Base-by-base conservation (phyloP, 2,113 vertebrate genomes). In the Syrmaticus mikado region DNA sequence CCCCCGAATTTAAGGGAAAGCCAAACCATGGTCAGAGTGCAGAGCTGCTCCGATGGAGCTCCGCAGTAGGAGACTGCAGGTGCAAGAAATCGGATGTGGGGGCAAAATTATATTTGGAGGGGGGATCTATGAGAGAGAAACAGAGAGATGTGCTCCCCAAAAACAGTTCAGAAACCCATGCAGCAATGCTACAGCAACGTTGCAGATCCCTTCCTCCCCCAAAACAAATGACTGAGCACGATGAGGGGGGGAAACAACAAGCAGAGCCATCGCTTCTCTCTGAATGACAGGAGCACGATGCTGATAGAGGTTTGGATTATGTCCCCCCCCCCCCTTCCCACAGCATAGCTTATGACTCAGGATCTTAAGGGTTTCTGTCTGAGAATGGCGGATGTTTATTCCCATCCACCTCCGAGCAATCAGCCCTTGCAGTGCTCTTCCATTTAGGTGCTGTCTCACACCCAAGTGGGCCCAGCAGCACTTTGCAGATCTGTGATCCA, bases 221-320 rank as follows among this genome's bases (percentile, higher is more conserved):
- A 52, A 20, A 38, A 32, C 27, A 65, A 50, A 58, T 55, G 64
- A 32, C 43, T 20, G 41, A 34, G 30, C 70, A 45, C 27, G 71
- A 55, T 8, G 38, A 17, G 53, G 28, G 52, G 52, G 28, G 53
- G 5, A 55, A 30, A 18, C 40, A 45, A 36, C 13, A 28, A 25
- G 1, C 10, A 50, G 58, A 80, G 8, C n/a, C 40, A 40, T 46
- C 41, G 7, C 12, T 67, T 22, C 50, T 55, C 36, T 41, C 64
- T 58, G n/a, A 27, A 13, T 5, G 45, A 40, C 58, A 30, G 52
- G 13, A 38, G 36, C 13, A 28, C 0, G 0, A 50, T 12, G 32
- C 21, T 66, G 27, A 36, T 34, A 12, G 7, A 41, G 28, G 9
- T 19, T 71, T 46, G 38, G 30, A 8, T 24, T n/a, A 13, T 30